Percentiles rank a stretch among this genome's conserved stretches.
These are phyloP conservation scores for Oreohelix idahoensis DNA, from an alignment of 1,140 invertebrate genomes.

Conservation along the genomic window DNA sequence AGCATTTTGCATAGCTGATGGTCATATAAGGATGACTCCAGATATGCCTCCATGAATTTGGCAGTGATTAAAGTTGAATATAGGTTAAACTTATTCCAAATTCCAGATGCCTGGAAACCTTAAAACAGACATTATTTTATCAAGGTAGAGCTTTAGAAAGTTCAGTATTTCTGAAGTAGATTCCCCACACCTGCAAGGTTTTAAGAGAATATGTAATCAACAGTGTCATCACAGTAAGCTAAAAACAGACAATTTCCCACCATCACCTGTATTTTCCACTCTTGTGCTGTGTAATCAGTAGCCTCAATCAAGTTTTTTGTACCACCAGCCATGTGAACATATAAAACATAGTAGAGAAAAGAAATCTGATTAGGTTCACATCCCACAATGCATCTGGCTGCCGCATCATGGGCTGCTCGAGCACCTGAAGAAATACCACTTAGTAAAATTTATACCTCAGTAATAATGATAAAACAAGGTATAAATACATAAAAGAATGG, in stretches of 20 bases:
- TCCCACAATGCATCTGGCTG: conserved; percentile 64
- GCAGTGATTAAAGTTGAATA: neutral
- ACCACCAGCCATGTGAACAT: conserved; percentile 69
- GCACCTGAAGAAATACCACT: conserved; percentile 53
- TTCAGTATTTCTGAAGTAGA: too few relatives aligned
- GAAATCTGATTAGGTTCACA: conserved; percentile 71
- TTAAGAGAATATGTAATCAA: neutral
- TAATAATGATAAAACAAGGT: too few relatives aligned
- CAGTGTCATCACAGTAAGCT: too few relatives aligned
- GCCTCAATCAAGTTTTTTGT: conserved; percentile 66
- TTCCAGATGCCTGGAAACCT: too few relatives aligned
- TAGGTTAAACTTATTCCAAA: too few relatives aligned
- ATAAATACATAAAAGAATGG: too few relatives aligned
- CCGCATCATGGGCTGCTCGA: conserved; percentile 58
- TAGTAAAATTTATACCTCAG: too few relatives aligned
- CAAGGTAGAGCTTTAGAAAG: too few relatives aligned
- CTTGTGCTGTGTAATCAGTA: conserved; percentile 70
- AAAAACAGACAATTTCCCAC: neutral
- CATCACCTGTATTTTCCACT: conserved; percentile 63
- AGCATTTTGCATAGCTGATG: too few relatives aligned
- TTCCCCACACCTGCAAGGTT: too few relatives aligned
- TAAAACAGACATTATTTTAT: too few relatives aligned
- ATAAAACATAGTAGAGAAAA: conserved; percentile 71
- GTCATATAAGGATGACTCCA: too few relatives aligned
- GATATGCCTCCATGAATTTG: neutral